phyloP scores from a whole-genome alignment of 1,140 invertebrate species.

The Drosophila willistoni region DNA sequence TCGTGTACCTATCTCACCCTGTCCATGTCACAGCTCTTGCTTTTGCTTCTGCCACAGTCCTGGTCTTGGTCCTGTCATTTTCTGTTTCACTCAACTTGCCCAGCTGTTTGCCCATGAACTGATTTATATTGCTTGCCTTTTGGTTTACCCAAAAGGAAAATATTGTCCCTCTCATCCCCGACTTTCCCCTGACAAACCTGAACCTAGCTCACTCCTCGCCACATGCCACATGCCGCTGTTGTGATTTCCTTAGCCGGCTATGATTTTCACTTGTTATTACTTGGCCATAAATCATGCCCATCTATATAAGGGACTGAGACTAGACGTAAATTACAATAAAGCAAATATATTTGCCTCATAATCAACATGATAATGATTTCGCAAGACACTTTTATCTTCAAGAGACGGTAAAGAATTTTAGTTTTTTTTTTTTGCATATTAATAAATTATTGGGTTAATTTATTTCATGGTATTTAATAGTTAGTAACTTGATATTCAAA shows the following conservation, averaged over 20 bases:
- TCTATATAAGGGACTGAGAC: conserved; percentile 35
- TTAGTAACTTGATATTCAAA: no score
- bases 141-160: conserved; percentile 22
- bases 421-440: no score
- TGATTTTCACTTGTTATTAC: conserved; percentile 67
- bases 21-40: neutral
- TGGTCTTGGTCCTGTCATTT: conserved; percentile 63
- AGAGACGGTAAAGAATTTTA: neutral
- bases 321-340: conserved; percentile 67
- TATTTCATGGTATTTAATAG: neutral
- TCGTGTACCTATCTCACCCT: conserved; percentile 45
- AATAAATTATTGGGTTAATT: neutral
- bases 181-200: neutral
- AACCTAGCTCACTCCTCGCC: neutral
- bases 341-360: conserved; percentile 50
- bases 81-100: conserved; percentile 58
- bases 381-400: neutral
- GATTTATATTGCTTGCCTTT: conserved; percentile 60
- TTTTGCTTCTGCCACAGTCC: neutral
- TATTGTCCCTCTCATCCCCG: neutral
- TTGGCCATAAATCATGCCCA: conserved; percentile 66
- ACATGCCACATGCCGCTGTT: conserved; percentile 15
- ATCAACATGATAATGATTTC: conserved; percentile 16
- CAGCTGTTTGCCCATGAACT: conserved; percentile 27
- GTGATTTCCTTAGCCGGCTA: conserved; percentile 58